Evolutionary conservation across 1,140 invertebrate genomes (phyloP), one percentile per base, ranked within the genome.

Genomic region (Planococcus citri): DNA sequence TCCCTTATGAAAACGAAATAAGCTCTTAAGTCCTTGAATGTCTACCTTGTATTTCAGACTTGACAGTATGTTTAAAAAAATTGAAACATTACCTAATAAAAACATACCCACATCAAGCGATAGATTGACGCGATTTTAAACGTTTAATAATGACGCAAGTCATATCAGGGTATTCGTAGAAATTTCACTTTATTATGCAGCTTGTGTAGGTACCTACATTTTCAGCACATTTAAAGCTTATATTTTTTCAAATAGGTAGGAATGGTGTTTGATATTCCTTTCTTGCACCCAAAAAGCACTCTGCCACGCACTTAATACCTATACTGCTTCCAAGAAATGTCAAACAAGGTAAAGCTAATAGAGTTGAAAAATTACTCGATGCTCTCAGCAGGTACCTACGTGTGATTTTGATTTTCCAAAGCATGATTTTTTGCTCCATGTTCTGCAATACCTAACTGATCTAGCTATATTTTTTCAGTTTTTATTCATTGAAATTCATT

Each of bases 321-420:
- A n/a, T n/a, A n/a, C n/a, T n/a, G 75, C 76, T 0, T 72, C 69
- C 8, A 70, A 73, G 4, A 58, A 74, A 14, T n/a, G 64, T 71
- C 14, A 27, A 29, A 10, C 60, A 25, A 22, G 73, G 76, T 0
- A 75, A 74, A 64, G 76, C 76, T 0, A 74, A 75, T 0, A 78
- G 75, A 27, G 71, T 73, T 0, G 76, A 79, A 1, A 79, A 80
- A 72, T 79, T 81, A 51, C 76, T 80, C 27, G 79, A 81, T 67
- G 79, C 76, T 24, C 41, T 80, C 2, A 74, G 75, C 0, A 79
- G 77, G 79, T 80, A 76, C 60, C 9, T 61, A 17, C 21, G 27
- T 12, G 25, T 70, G 20, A 69, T 71, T n/a, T 0, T 58, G 27
- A 21, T 57, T 29, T n/a, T 2, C n/a, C n/a, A 12, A 33, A 33